Evolutionary conservation across 2,888 invertebrate species (phyloP).

Genomic region (Podabrus alpinus): DNA sequence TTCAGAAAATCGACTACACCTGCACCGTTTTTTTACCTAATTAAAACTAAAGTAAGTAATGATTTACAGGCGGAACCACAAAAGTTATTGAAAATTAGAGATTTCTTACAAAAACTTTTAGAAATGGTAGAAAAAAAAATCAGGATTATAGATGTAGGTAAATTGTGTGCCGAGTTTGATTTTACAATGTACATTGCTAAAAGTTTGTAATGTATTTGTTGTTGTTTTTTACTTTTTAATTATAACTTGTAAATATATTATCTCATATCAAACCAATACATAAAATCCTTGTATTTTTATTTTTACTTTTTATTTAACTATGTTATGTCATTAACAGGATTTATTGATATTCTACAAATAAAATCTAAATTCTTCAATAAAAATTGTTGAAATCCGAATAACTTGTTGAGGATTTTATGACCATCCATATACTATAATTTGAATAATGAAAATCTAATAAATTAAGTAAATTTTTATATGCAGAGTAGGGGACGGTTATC

Average conservation of each 20-base stretch:
- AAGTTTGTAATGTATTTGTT: not conserved
- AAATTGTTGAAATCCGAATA: not conserved
- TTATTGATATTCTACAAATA: not conserved
- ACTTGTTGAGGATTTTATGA: not conserved
- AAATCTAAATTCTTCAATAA: not conserved
- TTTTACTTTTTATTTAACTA: not conserved
- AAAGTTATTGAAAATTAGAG: not conserved
- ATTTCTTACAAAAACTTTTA: slow-evolving; percentile 11
- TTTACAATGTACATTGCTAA: not conserved
- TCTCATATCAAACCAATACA: not conserved
- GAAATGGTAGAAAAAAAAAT: slow-evolving; percentile 10
- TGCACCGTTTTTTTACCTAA: not conserved
- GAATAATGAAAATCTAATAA: not conserved
- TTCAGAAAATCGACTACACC: too few species aligned
- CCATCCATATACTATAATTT: not conserved
- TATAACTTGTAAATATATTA: not conserved
- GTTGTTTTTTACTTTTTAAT: not conserved
- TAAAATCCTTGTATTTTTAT: not conserved
- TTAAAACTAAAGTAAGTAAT: not conserved
- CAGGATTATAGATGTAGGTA: not conserved
- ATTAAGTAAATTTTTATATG: not conserved
- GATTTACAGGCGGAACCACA: not conserved
- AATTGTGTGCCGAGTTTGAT: not conserved
- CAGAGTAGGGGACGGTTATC: too few species aligned
- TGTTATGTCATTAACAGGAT: too few species aligned